These are phyloP conservation scores for Botia almorhae DNA, from an alignment of 2,797 vertebrate genomes.

Conservation along the genomic window DNA sequence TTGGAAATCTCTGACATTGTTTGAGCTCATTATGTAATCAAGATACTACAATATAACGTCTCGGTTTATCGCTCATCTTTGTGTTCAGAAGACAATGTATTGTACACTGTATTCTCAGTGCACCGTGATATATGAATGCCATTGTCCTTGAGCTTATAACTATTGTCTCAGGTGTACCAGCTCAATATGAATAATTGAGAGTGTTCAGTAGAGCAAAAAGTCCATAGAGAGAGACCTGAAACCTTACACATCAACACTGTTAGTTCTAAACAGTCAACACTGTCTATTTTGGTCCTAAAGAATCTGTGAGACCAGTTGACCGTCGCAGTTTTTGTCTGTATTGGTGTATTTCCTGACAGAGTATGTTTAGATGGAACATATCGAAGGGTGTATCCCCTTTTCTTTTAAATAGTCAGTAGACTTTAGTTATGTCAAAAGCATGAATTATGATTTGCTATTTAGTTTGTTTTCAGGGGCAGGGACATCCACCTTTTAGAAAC, in stretches of 20 bases:
- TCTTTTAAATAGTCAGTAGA: background rate
- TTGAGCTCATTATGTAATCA: constrained; percentile 2
- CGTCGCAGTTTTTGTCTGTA: background rate
- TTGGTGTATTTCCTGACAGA: background rate
- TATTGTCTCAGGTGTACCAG: constrained; percentile 72
- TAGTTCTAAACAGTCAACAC: constrained; percentile 14
- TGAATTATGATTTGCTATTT: background rate
- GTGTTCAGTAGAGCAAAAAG: constrained; percentile 56
- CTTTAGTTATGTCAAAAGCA: background rate
- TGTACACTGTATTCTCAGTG: background rate
- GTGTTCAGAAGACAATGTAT: constrained; percentile 15
- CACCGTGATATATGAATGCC: constrained; percentile 31
- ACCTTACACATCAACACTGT: constrained; percentile 33
- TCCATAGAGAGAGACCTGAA: constrained; percentile 57
- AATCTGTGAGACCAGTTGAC: background rate
- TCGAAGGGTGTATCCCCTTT: background rate
- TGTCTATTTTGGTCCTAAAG: constrained; percentile 1
- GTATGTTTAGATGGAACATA: background rate
- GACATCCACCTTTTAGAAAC: background rate
- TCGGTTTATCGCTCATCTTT: background rate
- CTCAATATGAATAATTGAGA: constrained; percentile 77
- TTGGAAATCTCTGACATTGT: constrained; percentile 10
- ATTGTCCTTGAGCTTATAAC: constrained; percentile 54
- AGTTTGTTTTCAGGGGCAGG: background rate
- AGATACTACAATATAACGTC: background rate